Conservation (phyloP, 2,113 vertebrate genomes). For the Protobothrops mucrosquamatus region DNA sequence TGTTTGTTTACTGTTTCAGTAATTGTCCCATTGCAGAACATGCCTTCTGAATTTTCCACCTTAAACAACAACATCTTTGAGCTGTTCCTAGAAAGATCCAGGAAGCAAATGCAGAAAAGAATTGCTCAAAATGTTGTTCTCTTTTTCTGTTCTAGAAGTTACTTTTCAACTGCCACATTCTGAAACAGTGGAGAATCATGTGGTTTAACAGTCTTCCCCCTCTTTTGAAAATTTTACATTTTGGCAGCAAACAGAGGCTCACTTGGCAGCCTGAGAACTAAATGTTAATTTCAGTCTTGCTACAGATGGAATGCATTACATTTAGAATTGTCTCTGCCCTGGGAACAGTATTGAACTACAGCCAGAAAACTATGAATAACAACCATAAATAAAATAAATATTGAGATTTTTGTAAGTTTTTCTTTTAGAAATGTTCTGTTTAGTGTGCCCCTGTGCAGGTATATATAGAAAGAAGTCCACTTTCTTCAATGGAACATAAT, state of each 20-base stretch:
- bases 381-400: background rate
- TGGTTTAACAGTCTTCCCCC: constrained; percentile 51
- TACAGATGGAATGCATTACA: constrained; percentile 61
- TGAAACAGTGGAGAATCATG: constrained; percentile 32
- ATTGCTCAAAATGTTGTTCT: constrained; percentile 36
- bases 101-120: constrained; percentile 25
- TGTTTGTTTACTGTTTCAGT: background rate
- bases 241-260: constrained; percentile 56
- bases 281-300: constrained; percentile 59
- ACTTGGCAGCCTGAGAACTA: constrained; percentile 55
- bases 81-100: constrained; percentile 18
- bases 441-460: background rate
- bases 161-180: constrained; percentile 42
- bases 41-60: background rate
- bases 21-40: background rate
- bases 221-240: constrained; percentile 48
- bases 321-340: constrained; percentile 50
- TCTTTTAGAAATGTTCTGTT: constrained; percentile 18
- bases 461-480: background rate
- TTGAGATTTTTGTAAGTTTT: background rate
- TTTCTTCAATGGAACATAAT: background rate
- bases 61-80: background rate
- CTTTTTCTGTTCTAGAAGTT: constrained; percentile 20
- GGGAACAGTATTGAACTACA: constrained; percentile 49
- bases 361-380: constrained; percentile 40